phyloP scores from a whole-genome alignment of 2,888 invertebrate genomes.

The Parthenolecanium corni region DNA sequence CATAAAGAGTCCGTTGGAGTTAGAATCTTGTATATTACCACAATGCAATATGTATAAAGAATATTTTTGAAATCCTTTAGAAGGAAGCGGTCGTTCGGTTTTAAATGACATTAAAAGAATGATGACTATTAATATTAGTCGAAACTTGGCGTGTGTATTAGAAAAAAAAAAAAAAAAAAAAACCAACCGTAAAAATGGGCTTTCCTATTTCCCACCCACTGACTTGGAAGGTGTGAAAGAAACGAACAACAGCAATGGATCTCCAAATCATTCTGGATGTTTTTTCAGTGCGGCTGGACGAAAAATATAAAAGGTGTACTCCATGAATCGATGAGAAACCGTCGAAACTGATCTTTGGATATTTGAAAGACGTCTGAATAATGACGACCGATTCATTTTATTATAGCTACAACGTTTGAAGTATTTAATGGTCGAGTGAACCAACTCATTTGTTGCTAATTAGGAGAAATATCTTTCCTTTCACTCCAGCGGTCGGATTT shows the following conservation, averaged over 20 bases:
- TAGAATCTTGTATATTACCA: neutral
- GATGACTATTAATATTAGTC: conserved; percentile 23
- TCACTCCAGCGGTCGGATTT: no score
- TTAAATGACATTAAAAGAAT: conserved; percentile 24
- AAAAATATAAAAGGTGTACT: neutral
- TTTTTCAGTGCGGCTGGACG: neutral
- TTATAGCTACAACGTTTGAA: no score
- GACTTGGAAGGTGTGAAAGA: conserved; percentile 19
- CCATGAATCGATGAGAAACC: neutral
- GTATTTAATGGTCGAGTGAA: no score
- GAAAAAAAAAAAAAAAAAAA: neutral
- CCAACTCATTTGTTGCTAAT: no score
- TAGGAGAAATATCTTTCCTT: no score
- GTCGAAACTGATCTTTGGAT: no score
- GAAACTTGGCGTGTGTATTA: neutral
- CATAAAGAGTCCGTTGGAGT: no score
- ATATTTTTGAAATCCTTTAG: neutral
- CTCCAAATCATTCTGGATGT: neutral
- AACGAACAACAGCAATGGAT: conserved; percentile 1
- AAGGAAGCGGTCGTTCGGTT: conserved; percentile 5
- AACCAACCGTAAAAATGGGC: conserved; percentile 2
- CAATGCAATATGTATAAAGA: neutral
- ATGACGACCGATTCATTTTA: no score
- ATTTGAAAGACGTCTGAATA: no score
- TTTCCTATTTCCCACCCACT: conserved; percentile 19